Percentiles rank a stretch among this genome's conserved stretches.
Conservation (phyloP, 2,888 invertebrate species). For the Parnassius smintheus region DNA sequence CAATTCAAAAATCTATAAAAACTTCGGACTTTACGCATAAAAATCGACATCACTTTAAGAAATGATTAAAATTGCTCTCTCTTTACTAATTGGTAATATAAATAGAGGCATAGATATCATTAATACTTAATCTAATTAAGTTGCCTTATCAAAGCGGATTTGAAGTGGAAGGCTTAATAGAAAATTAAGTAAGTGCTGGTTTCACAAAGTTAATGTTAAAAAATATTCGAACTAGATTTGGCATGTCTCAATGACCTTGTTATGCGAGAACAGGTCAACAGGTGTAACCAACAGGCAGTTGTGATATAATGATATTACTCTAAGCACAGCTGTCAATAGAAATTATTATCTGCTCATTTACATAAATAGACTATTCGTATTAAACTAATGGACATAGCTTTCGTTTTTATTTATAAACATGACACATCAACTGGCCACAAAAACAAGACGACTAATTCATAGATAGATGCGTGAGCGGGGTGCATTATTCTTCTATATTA, state of each 20-base stretch:
- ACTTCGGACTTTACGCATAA: too few species aligned
- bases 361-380: conserved; percentile 2
- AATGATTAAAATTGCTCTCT: too few species aligned
- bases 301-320: neutral
- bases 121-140: too few species aligned
- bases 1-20: too few species aligned
- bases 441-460: neutral
- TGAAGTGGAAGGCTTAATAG: too few species aligned
- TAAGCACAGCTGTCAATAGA: neutral
- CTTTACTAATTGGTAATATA: too few species aligned
- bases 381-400: conserved; percentile 5
- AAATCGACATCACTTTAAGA: too few species aligned
- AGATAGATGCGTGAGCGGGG: neutral
- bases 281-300: conserved; percentile 4
- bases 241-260: conserved; percentile 5
- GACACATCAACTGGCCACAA: neutral
- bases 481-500: too few species aligned
- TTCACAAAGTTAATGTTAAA: too few species aligned
- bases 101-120: too few species aligned
- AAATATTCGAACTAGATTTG: neutral
- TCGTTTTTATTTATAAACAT: neutral
- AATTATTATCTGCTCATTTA: neutral
- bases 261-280: conserved; percentile 14
- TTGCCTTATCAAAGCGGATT: too few species aligned
- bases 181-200: too few species aligned